Evolutionary conservation across 2,113 vertebrate species (phyloP).

Genomic region (Piprites chloris): DNA sequence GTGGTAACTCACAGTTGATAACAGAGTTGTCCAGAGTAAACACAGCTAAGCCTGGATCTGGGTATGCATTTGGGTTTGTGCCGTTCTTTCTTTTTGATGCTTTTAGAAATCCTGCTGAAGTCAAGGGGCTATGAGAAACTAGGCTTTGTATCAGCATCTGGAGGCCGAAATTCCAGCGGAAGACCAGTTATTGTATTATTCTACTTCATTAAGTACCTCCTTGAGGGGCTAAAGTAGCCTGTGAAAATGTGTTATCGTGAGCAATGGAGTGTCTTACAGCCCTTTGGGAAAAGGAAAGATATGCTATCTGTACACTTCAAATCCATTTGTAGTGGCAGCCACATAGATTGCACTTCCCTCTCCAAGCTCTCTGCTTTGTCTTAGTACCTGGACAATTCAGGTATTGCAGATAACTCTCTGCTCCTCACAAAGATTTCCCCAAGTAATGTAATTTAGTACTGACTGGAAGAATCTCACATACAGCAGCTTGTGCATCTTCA

Average conservation of each 20-base stretch:
- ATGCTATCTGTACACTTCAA: neutral
- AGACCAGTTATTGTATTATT: conserved; percentile 23
- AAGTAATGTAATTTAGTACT: neutral
- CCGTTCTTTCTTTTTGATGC: neutral
- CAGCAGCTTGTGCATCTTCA: neutral
- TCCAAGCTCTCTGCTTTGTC: neutral
- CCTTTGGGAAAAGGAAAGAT: conserved; percentile 25
- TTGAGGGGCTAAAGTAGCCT: conserved; percentile 44
- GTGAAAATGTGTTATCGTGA: neutral
- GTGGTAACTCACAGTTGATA: conserved; percentile 56
- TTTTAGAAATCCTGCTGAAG: conserved; percentile 15
- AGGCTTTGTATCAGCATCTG: neutral
- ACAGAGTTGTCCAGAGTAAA: conserved; percentile 50
- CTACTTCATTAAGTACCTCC: conserved; percentile 23
- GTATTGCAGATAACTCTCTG: neutral
- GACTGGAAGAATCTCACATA: neutral
- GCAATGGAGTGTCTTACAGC: neutral
- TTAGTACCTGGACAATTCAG: neutral
- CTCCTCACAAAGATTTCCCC: neutral
- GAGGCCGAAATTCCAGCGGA: conserved; percentile 19
- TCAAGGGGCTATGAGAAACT: conserved; percentile 5
- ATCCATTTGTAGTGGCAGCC: neutral
- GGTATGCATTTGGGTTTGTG: neutral
- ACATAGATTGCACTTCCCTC: accelerated
- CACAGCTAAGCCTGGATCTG: conserved; percentile 51